Percentiles rank a stretch among this genome's conserved stretches.
phyloP scores from a whole-genome alignment of 1,140 invertebrate species.

The Mycetomoellerius zeteki region DNA sequence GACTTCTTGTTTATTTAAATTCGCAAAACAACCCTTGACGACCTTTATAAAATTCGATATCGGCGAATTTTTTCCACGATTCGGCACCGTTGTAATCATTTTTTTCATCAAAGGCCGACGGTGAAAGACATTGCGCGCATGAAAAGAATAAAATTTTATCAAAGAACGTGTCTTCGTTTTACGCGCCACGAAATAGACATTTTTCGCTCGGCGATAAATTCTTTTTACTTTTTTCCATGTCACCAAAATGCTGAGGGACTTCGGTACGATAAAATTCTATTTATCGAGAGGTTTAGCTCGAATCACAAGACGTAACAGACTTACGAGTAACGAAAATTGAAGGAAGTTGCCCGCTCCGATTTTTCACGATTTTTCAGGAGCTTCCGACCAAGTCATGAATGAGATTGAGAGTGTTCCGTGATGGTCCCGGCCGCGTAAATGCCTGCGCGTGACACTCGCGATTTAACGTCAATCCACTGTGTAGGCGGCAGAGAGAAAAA shows the following conservation, averaged over 20 bases:
- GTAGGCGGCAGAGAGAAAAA: background rate
- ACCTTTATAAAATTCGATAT: constrained; percentile 39
- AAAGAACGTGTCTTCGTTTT: background rate
- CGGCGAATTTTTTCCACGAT: background rate
- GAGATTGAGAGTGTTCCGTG: constrained; percentile 46
- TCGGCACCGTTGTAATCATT: background rate
- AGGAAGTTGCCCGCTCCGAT: constrained; percentile 56
- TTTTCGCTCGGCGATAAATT: constrained; percentile 4
- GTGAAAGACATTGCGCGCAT: constrained; percentile 16
- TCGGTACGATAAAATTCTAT: constrained; percentile 17
- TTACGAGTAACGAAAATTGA: constrained; percentile 67
- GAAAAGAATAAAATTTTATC: constrained; percentile 24
- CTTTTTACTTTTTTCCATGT: background rate
- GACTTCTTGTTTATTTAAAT: constrained; percentile 3
- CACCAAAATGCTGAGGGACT: background rate
- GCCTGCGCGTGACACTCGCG: constrained; percentile 42
- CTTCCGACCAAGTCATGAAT: constrained; percentile 48
- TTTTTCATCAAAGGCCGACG: constrained; percentile 1
- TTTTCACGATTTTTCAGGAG: constrained; percentile 59
- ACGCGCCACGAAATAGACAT: background rate
- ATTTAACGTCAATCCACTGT: constrained; percentile 45
- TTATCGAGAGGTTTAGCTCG: constrained; percentile 21
- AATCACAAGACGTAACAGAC: constrained; percentile 19
- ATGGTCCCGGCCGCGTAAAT: constrained; percentile 9
- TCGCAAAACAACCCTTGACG: constrained; percentile 9